phyloP scores from a whole-genome alignment of 2,888 invertebrate species.

The Nezara viridula region DNA sequence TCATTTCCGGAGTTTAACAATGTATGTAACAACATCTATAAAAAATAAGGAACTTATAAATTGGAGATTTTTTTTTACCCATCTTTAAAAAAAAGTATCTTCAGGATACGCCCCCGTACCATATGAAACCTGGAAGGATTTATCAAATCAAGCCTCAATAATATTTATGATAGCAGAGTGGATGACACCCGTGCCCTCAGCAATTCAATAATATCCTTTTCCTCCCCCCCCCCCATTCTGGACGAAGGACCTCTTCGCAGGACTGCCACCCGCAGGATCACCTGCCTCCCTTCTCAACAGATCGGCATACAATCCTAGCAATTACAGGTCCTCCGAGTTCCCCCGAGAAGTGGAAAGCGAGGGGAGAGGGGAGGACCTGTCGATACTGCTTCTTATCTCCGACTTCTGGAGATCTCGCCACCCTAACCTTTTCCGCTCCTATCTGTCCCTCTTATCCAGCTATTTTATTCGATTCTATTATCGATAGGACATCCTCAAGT shows the following conservation, averaged over 20 bases:
- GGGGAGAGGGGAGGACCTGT: background rate
- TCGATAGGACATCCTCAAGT: background rate
- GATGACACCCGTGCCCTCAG: background rate
- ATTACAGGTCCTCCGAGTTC: background rate
- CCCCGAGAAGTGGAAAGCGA: background rate
- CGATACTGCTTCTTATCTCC: background rate
- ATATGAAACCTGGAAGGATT: background rate
- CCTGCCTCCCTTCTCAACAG: background rate
- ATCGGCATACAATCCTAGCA: constrained; percentile 1
- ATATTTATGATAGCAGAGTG: background rate
- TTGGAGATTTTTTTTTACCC: too few species aligned
- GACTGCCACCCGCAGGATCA: background rate
- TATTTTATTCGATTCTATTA: background rate
- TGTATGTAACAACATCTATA: too few species aligned
- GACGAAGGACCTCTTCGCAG: background rate
- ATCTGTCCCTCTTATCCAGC: background rate
- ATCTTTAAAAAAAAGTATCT: too few species aligned
- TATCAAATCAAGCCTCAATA: background rate
- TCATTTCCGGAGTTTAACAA: too few species aligned
- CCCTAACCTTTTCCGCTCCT: background rate
- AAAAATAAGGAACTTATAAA: too few species aligned
- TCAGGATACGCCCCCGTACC: too few species aligned
- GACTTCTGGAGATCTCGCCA: background rate
- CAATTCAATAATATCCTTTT: background rate
- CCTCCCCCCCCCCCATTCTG: background rate